A percentile compares a stretch with the other conserved stretches of the same genome.
phyloP scores from a whole-genome alignment of 2,888 invertebrate species.

The Drosophila mettleri region DNA sequence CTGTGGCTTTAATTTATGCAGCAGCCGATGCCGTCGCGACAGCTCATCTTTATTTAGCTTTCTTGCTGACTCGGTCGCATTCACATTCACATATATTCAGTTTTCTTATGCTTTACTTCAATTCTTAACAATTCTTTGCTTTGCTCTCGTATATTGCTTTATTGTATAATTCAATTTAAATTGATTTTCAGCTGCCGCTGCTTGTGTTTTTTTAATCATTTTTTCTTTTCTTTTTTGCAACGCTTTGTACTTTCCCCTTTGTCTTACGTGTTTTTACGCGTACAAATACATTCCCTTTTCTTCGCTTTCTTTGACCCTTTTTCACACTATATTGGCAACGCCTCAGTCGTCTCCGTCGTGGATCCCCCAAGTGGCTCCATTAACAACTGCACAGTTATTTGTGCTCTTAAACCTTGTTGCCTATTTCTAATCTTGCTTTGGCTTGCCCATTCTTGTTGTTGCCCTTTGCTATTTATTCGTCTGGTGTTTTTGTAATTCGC shows the following conservation, averaged over 20 bases:
- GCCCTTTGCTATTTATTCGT: not conserved
- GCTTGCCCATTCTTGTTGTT: slow-evolving; percentile 16
- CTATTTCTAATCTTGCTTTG: slow-evolving; percentile 45
- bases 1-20: slow-evolving; percentile 65
- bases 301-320: slow-evolving; percentile 51
- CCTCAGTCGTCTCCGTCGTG: not conserved
- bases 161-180: slow-evolving; percentile 75
- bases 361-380: slow-evolving; percentile 12
- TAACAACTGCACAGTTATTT: slow-evolving; percentile 14
- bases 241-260: slow-evolving; percentile 38
- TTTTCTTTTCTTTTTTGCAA: slow-evolving; percentile 25
- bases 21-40: slow-evolving; percentile 18
- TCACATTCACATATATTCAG: slow-evolving; percentile 49
- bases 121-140: slow-evolving; percentile 47
- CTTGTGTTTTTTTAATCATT: slow-evolving; percentile 13
- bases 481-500: slow-evolving; percentile 16
- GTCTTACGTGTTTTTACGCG: slow-evolving; percentile 33
- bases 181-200: slow-evolving; percentile 59
- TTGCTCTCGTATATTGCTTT: slow-evolving; percentile 46
- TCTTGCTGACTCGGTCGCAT: slow-evolving; percentile 48
- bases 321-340: slow-evolving; percentile 31
- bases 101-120: slow-evolving; percentile 23
- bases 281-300: slow-evolving; percentile 36
- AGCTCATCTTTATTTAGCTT: slow-evolving; percentile 74
- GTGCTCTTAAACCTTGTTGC: slow-evolving; percentile 54